These are phyloP conservation scores for Paedocypris sp. DNA, from an alignment of 2,113 vertebrate genomes.

Conservation along the genomic window DNA sequence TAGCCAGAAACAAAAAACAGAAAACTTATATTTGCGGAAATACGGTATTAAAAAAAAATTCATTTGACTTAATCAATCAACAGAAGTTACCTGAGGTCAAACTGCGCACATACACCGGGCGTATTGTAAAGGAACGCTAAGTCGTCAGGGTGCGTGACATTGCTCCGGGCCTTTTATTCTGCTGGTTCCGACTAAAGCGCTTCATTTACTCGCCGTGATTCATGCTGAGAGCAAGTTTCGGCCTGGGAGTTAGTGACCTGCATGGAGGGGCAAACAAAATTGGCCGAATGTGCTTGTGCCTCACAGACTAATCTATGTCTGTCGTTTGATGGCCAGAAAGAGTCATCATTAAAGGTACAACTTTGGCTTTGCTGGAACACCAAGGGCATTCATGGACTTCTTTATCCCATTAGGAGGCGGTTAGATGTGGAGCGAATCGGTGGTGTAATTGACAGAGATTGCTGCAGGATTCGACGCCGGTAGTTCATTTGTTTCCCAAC, in stretches of 20 bases:
- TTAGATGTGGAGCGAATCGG: conserved; percentile 57
- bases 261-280: conserved; percentile 59
- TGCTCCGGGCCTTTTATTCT: conserved; percentile 56
- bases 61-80: conserved; percentile 21
- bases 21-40: no score
- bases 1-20: no score
- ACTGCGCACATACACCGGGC: conserved; percentile 7
- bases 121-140: conserved; percentile 19
- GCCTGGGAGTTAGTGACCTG: conserved; percentile 63
- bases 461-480: conserved; percentile 48
- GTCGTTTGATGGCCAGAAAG: conserved; percentile 77
- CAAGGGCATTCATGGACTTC: conserved; percentile 58
- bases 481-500: conserved; percentile 14
- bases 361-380: conserved; percentile 60
- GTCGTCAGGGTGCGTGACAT: conserved; percentile 57
- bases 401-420: conserved; percentile 69
- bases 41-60: no score
- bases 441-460: conserved; percentile 60
- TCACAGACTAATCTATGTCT: conserved; percentile 77
- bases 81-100: neutral
- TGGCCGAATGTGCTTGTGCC: conserved; percentile 41
- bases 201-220: conserved; percentile 72
- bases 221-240: conserved; percentile 72
- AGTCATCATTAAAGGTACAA: conserved; percentile 71
- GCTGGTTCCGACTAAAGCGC: conserved; percentile 71